Base-by-base conservation (phyloP, 2,888 invertebrate genomes). In the Camponotus fellah region DNA sequence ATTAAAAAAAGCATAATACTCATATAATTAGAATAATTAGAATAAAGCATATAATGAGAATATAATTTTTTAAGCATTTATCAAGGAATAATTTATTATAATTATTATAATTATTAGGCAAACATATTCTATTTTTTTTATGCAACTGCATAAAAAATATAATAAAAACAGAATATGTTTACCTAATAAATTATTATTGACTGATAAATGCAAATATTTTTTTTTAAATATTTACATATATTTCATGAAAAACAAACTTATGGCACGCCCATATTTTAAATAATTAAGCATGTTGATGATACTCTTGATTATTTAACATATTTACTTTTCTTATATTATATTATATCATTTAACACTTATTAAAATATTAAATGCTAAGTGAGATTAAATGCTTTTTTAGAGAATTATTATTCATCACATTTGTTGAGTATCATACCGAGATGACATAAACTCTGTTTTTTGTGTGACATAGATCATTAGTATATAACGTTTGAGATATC, bases 401-500 rank as follows among this genome's bases (percentile, higher is more conserved):
- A 6, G 3, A 2, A 58, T 21, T 2, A n/a, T 66, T 3, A 32
- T 77, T 17, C 17, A 17, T 53, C 12, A 40, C n/a, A 32, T 32
- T 53, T 49, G n/a, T 49, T 60, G 69, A 69, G 0, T 53, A 1
- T 69, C 10, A 32, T 46, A 79, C 46, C 17, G 10, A 60, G 43
- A 71, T 58, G n/a, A 9, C 56, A 69, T 32, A 43, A 69, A 17
- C 10, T 43, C 8, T 17, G 14, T 0, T 71, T 80, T 71, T 49
- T 26, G 26, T 58, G 46, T 69, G 46, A 69, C 21, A 34, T 58
- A 34, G 8, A 71, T 12, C n/a, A 46, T 12, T 46, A 46, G 49
- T 46, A 69, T 4, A 75, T 66, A 75, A 56, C 26, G 34, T 8
- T 37, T 2, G 40, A 5, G 53, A 75, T 83, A 83, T 71, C 71